A percentile compares a stretch with the other conserved stretches of the same genome.
These are phyloP conservation scores for Saguinus imperator DNA, from an alignment of 2,113 vertebrate species.

Conservation along the genomic window DNA sequence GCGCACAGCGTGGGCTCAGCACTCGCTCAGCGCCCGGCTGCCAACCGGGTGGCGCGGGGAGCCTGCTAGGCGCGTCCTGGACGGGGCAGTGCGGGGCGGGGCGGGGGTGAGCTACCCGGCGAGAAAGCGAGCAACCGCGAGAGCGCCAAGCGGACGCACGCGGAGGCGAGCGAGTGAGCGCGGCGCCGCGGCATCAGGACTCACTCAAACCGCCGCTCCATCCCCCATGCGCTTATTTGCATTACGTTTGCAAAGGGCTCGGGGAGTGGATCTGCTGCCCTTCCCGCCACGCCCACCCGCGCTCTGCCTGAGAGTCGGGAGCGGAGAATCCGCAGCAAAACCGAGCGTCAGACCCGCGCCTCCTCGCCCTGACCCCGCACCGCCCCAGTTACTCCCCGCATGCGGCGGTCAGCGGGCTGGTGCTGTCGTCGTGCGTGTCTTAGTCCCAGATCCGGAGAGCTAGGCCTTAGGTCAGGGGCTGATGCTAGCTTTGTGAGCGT, in stretches of 20 bases:
- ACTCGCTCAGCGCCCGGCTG: not conserved
- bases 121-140: not conserved
- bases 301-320: rapidly evolving
- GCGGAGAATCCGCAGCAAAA: rapidly evolving
- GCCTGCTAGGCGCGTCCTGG: not conserved
- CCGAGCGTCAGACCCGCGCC: rapidly evolving
- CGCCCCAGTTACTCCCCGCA: rapidly evolving
- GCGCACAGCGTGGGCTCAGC: not conserved
- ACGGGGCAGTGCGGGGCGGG: not conserved
- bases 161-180: not conserved
- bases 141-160: not conserved
- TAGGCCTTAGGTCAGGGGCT: not conserved
- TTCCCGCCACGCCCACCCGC: slow-evolving; percentile 60
- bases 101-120: not conserved
- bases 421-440: not conserved
- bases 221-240: slow-evolving; percentile 66
- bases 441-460: not conserved
- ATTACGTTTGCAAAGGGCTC: slow-evolving; percentile 66
- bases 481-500: not conserved
- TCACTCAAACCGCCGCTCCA: rapidly evolving
- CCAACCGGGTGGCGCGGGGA: not conserved
- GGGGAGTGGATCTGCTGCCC: slow-evolving; percentile 40
- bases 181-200: rapidly evolving
- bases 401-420: rapidly evolving
- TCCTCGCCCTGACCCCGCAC: rapidly evolving